phyloP scores from a whole-genome alignment of 2,888 invertebrate genomes.

The Girardia tigrina region DNA sequence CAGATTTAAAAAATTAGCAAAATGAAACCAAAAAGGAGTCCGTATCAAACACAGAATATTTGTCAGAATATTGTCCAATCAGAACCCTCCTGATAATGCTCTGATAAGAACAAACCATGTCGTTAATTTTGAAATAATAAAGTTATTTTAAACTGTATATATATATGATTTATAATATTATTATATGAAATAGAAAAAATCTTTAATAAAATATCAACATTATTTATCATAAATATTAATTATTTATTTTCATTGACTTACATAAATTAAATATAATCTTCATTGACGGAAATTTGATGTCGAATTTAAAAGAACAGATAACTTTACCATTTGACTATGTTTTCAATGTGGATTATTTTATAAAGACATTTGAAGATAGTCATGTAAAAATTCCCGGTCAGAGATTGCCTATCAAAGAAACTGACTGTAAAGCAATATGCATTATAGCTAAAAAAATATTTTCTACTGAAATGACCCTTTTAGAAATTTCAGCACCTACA shows the following conservation, averaged over 20 bases:
- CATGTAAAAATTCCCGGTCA: conserved; percentile 6
- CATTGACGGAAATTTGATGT: no score
- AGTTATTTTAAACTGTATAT: no score
- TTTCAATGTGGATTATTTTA: neutral
- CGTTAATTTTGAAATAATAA: no score
- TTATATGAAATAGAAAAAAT: no score
- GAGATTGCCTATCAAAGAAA: conserved; percentile 9
- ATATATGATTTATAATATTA: no score
- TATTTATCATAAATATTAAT: neutral
- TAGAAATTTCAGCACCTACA: conserved; percentile 13
- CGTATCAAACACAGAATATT: no score
- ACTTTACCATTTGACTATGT: conserved; percentile 18
- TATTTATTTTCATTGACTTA: neutral
- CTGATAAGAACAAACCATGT: no score
- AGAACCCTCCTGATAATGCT: no score
- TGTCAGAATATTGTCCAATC: no score
- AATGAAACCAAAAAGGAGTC: no score
- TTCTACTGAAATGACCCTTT: neutral
- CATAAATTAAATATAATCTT: no score
- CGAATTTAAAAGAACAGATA: neutral
- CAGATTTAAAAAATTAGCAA: no score
- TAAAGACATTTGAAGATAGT: neutral
- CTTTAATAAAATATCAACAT: neutral
- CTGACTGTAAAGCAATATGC: conserved; percentile 11
- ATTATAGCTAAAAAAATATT: neutral